A percentile compares a stretch with the other conserved stretches of the same genome.
phyloP scores from a whole-genome alignment of 1,140 invertebrate genomes.

The Cherax quadricarinatus region DNA sequence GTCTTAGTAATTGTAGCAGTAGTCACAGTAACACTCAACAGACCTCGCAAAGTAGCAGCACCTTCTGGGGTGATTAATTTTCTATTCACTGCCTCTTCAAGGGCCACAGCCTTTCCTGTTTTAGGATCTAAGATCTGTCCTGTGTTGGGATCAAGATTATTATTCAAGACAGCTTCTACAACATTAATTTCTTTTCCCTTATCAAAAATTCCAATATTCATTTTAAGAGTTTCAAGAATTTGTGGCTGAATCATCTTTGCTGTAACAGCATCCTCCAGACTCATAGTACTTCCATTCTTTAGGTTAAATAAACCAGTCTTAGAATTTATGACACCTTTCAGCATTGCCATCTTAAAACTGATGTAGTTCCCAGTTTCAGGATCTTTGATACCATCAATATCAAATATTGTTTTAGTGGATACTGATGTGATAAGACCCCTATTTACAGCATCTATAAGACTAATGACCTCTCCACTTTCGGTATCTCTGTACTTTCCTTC shows the following conservation, averaged over 20 bases:
- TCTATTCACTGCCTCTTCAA: conserved; percentile 90
- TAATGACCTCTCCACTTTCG: conserved; percentile 83
- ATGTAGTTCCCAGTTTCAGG: conserved; percentile 88
- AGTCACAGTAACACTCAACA: conserved; percentile 90
- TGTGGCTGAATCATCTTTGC: conserved; percentile 82
- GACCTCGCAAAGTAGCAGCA: conserved; percentile 87
- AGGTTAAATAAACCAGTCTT: conserved; percentile 87
- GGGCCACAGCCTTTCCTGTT: conserved; percentile 86
- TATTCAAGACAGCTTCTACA: conserved; percentile 89
- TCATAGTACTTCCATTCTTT: conserved; percentile 85
- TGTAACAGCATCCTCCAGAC: conserved; percentile 80
- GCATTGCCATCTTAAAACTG: conserved; percentile 90
- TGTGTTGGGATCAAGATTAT: conserved; percentile 89
- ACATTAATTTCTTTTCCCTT: conserved; percentile 85
- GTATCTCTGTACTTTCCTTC: conserved; percentile 86
- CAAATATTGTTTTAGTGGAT: conserved; percentile 91
- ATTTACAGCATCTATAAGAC: conserved; percentile 88
- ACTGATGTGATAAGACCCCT: conserved; percentile 92
- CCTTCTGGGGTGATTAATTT: conserved; percentile 91
- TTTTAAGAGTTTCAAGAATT: conserved; percentile 89
- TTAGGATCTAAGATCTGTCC: conserved; percentile 89
- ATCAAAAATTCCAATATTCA: conserved; percentile 87
- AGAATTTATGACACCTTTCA: conserved; percentile 86
- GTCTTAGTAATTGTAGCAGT: conserved; percentile 90
- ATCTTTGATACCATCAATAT: conserved; percentile 94